Conservation (phyloP, 1,140 invertebrate species). For the Drosophila rhopaloa region DNA sequence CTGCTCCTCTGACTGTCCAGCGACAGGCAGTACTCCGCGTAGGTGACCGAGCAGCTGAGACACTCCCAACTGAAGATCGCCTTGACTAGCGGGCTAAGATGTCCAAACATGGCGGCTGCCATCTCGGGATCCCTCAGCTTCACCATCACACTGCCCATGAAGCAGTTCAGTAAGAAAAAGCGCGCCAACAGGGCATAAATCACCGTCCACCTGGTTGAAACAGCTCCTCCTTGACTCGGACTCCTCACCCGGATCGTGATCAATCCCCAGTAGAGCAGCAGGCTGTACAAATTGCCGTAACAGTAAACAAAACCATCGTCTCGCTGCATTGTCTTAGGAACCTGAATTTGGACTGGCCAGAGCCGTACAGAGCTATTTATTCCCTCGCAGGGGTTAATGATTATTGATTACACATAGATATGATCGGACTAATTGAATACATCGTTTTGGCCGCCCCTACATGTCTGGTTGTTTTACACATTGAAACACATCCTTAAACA, state of each 20-base stretch:
- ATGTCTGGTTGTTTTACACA: conserved; percentile 1
- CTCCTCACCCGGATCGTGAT: conserved; percentile 45
- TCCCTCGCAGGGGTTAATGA: conserved; percentile 34
- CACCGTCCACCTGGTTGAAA: conserved; percentile 13
- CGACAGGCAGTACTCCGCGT: conserved; percentile 39
- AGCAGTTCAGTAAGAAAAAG: conserved; percentile 25
- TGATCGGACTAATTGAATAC: conserved; percentile 52
- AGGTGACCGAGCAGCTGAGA: conserved; percentile 52
- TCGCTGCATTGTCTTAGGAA: conserved; percentile 9
- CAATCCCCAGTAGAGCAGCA: conserved; percentile 54
- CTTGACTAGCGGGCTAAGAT: conserved; percentile 57
- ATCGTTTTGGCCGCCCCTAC: conserved; percentile 39
- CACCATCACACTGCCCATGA: conserved; percentile 30
- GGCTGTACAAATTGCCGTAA: conserved; percentile 46
- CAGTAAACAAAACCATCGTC: conserved; percentile 52
- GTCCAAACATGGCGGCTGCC: conserved; percentile 55
- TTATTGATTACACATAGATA: conserved; percentile 52
- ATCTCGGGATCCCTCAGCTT: conserved; percentile 46
- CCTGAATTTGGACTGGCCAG: conserved; percentile 17
- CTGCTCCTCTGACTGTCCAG: conserved; percentile 36
- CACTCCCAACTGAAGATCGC: conserved; percentile 61
- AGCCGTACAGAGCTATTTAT: conserved; percentile 36
- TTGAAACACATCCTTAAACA: conserved; percentile 21
- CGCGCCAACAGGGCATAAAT: conserved; percentile 39
- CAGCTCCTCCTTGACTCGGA: conserved; percentile 23